phyloP scores from a whole-genome alignment of 2,888 invertebrate species.

The Bibio marci region DNA sequence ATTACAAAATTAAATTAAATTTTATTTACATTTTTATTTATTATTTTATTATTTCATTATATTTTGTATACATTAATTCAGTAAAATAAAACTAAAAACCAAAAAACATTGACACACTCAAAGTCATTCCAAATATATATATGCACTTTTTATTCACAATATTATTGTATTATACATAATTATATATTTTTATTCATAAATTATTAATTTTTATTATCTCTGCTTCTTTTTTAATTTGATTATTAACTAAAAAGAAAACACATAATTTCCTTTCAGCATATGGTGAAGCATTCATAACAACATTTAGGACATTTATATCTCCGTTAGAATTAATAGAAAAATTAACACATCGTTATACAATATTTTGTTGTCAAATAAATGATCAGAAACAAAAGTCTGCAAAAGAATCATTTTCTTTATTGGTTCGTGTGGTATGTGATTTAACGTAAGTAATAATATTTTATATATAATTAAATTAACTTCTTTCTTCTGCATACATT shows the following conservation, averaged over 20 bases:
- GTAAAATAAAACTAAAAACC: no score
- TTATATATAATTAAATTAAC: slow-evolving; percentile 1
- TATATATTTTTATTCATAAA: not conserved
- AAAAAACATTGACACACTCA: not conserved
- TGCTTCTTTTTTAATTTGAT: no score
- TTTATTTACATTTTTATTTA: no score
- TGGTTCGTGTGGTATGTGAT: slow-evolving; percentile 89
- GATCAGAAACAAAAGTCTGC: slow-evolving; percentile 57
- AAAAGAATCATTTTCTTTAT: slow-evolving; percentile 75
- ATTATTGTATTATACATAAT: slow-evolving; percentile 1
- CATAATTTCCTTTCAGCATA: no score
- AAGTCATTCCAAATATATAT: not conserved
- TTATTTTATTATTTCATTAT: no score
- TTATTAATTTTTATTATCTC: no score
- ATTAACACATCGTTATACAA: slow-evolving; percentile 43
- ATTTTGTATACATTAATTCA: no score
- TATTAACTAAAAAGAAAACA: no score
- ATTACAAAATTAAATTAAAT: no score
- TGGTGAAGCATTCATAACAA: slow-evolving; percentile 89
- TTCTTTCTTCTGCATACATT: slow-evolving; percentile 2
- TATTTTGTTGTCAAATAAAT: slow-evolving; percentile 53
- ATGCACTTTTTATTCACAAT: not conserved
- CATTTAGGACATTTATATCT: slow-evolving; percentile 88
- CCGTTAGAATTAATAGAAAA: slow-evolving; percentile 75
- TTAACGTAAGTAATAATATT: slow-evolving; percentile 66